Base-by-base conservation (phyloP, 2,888 invertebrate species). In the Lomographa bimaculata region DNA sequence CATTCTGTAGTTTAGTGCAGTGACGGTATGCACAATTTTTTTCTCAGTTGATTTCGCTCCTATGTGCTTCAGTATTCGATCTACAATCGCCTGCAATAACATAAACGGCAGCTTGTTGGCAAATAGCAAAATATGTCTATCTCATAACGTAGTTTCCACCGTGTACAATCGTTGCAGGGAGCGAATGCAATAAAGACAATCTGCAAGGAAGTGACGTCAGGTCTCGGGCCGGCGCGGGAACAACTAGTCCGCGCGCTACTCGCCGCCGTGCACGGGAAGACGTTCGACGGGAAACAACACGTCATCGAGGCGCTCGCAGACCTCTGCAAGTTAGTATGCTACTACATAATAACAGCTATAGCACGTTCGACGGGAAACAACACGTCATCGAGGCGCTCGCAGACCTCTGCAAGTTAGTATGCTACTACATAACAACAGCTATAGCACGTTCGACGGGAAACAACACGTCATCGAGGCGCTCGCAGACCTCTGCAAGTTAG, bases 391-490 rank as follows among this genome's bases (percentile, higher is more conserved):
- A 93, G 54, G 97, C 97, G 0, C 71, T 97, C 2, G 93, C 96
- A 0, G 93, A 93, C 7, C 84, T 96, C 9, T 95, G 95, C 92
- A 90, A 91, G 94, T 92, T 79, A 91, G 92, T 92, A 7, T 12
- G 9, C 14, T 10, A 5, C 10, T 18, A 10, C 1, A 20, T 12
- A n/a, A n/a, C n/a, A n/a, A n/a, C n/a, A n/a, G n/a, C n/a, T n/a
- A n/a, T n/a, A n/a, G n/a, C n/a, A 96, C 96, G 0, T 98, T 97
- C 92, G 93, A 93, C 54, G 97, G 97, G n/a, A 98, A 98, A 74
- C 94, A 96, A 51, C 91, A 94, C 49, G 79, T 97, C 14, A 73
- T 97, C 6, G 91, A 93, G 54, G 97, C 97, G 0, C 71, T 97
- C 2, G 93, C 96, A 0, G 93, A 93, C 7, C 84, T 96, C 9